A percentile compares a stretch with the other conserved stretches of the same genome.
These are phyloP conservation scores for Drepanosiphum platanoidis DNA, from an alignment of 2,888 invertebrate species.

Conservation along the genomic window DNA sequence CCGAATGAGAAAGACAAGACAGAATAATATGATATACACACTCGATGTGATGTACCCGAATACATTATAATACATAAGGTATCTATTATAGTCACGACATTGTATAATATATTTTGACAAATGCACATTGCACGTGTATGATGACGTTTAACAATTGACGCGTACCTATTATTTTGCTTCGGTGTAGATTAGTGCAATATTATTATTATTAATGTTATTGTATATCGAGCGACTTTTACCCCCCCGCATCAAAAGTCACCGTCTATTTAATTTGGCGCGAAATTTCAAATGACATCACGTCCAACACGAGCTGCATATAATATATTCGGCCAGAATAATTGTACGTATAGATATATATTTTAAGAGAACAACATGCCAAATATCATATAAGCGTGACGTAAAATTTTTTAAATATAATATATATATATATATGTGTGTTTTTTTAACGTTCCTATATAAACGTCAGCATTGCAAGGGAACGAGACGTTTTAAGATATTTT, in stretches of 20 bases:
- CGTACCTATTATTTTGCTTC: background rate
- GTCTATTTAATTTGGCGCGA: background rate
- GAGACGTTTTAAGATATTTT: conserved; percentile 46
- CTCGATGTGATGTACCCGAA: too few relatives aligned
- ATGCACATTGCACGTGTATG: too few relatives aligned
- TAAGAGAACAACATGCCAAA: background rate
- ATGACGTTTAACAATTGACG: too few relatives aligned
- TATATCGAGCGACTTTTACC: too few relatives aligned
- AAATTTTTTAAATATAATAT: background rate
- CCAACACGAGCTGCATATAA: background rate
- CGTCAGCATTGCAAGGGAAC: conserved; percentile 5
- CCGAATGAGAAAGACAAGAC: too few relatives aligned
- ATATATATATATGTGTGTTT: background rate
- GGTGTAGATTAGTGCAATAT: background rate
- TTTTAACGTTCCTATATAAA: background rate
- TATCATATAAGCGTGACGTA: background rate
- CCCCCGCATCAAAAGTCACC: background rate
- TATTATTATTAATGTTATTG: background rate
- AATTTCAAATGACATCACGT: conserved; percentile 3
- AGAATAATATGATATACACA: too few relatives aligned
- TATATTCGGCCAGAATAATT: background rate
- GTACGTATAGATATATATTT: background rate
- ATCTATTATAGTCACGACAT: too few relatives aligned
- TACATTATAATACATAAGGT: too few relatives aligned
- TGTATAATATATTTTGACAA: too few relatives aligned